Base-by-base conservation (phyloP, 2,888 invertebrate species). In the Lamellibrachia columna region DNA sequence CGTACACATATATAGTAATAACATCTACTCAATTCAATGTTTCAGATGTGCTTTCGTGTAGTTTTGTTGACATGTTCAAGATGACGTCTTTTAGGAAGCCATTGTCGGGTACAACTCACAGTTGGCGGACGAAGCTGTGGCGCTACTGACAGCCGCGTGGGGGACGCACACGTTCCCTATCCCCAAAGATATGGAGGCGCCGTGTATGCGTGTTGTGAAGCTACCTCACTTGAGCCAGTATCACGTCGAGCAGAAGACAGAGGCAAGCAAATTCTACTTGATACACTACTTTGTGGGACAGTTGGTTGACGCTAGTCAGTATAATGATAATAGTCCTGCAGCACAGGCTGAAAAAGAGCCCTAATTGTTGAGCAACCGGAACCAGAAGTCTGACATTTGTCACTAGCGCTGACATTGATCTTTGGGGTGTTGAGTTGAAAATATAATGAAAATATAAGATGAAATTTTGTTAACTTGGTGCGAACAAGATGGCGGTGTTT, bases 131-230 rank as follows among this genome's bases (percentile, higher is more conserved):
- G 58, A 94, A 52, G 95, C 94, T 8, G 93, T 94, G 3, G 92
- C 94, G 3, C 92, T 94, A 8, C 92, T 95, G 60, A 91, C 92
- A 1, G 93, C 94, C 60, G 93, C 92, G 91, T 94, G 94, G 93
- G 93, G 93, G 1, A 94, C 95, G 7, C 58, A 92, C 7, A 91
- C 52, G 22, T 93, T 95, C 53, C 92, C 93, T 22, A 94, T 95
- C 22, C 95, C 95, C 9, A 52, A 92, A 11, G 92, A 93, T n/a
- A 94, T 95, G 95, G 94, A 94, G 92, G 94, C 95, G 2, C 95
- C 95, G 0, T 94, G 92, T 92, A 94, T 95, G 94, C 93, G 94
- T 91, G 75, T 94, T 22, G 93, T 95, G 7, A 93, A 93, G 53
- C 53, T 95, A 22, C 95, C 95, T 1, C 90, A 75, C 9, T 55